Base-by-base conservation (phyloP, 92 coral and sea anemone species). In the Plumapathes pennacea region DNA sequence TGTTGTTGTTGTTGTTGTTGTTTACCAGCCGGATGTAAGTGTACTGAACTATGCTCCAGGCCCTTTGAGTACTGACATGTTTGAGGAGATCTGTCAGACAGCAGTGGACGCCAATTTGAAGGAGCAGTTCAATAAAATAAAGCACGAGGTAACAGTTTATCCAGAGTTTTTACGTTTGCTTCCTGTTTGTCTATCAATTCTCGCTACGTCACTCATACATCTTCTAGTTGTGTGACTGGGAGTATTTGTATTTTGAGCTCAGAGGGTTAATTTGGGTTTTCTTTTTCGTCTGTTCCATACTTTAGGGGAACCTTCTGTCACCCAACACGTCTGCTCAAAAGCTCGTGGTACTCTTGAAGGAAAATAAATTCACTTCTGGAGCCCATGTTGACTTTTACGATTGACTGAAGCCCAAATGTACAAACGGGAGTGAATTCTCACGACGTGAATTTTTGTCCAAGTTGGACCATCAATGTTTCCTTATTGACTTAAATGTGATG, bases 11-110 rank as follows among this genome's bases (percentile, higher is more conserved):
- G 25, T 17, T 20, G 5, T 34, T 61, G 11, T 9, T 4, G 3
- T 42, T 10, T 41, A n/a, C 4, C 54, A 90, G 97, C 81, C 70
- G 3, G 66, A 78, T 32, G 87, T 78, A 1, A 81, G 88, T 11
- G 94, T 86, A 3, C 59, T 90, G 30, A 87, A 66, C 55, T 90
- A 90, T 46, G 85, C 95, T 6, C 97, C 97, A 3, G 97, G 97
- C 8, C 97, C 97, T 0, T 64, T 90, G 13, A 50, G 60, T 4
- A 90, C 97, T 12, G 77, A 79, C 11, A 90, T 90, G 97, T 46
- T 32, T 25, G 67, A 77, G 2, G 63, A 54, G 2, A 41, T 89
- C 34, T 7, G 23, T 37, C 50, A 51, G 40, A 42, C 52, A 4
- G 32, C 81, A 5, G 81, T 60, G 15, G 54, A 72, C 48, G 61